Conservation (phyloP, 2,888 invertebrate species). For the Leucoma salicis region DNA sequence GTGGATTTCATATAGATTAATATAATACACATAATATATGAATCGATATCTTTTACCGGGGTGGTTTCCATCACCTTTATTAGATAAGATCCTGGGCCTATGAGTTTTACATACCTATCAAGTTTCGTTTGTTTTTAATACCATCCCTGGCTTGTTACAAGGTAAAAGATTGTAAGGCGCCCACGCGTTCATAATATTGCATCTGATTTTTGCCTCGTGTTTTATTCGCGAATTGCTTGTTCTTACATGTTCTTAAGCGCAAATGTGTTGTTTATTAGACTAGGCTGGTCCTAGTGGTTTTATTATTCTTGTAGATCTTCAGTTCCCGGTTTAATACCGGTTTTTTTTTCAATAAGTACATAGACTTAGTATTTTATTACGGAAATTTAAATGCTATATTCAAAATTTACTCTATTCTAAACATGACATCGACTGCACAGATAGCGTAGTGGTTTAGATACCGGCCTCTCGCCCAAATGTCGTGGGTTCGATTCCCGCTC, state of each 20-base stretch:
- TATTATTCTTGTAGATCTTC: conserved; percentile 15
- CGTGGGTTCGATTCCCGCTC: too few species aligned
- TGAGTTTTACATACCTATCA: conserved; percentile 42
- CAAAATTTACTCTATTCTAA: too few species aligned
- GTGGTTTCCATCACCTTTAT: conserved; percentile 47
- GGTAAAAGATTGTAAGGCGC: conserved; percentile 51
- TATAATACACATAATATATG: too few species aligned
- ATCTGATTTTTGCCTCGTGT: conserved; percentile 42
- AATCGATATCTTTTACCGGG: conserved; percentile 25
- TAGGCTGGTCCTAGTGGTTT: conserved; percentile 29
- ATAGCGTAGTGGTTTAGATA: too few species aligned
- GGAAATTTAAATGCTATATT: too few species aligned
- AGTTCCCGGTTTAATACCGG: background rate
- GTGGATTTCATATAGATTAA: too few species aligned
- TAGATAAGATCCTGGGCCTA: conserved; percentile 47
- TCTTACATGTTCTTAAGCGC: conserved; percentile 44
- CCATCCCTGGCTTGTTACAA: conserved; percentile 39
- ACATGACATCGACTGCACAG: too few species aligned
- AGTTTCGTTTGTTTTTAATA: conserved; percentile 44
- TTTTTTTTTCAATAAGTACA: too few species aligned
- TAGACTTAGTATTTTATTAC: too few species aligned
- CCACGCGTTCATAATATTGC: conserved; percentile 51
- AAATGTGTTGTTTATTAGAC: conserved; percentile 32
- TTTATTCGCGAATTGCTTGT: conserved; percentile 41
- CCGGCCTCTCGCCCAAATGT: too few species aligned